Evolutionary conservation across 2,113 vertebrate species (phyloP).

Genomic region (Tachuris rubrigastra): DNA sequence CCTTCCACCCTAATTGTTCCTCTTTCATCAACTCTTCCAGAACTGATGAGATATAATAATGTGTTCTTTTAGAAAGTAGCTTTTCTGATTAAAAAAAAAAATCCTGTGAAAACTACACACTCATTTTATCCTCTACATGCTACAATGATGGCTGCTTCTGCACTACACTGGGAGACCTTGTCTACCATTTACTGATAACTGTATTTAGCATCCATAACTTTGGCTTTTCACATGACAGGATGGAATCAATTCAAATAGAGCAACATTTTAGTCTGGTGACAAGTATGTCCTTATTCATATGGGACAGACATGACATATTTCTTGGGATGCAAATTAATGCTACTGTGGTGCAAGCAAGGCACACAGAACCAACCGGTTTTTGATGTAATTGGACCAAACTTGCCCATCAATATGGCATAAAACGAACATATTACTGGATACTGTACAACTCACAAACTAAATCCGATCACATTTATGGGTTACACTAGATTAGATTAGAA

Average conservation of each 20-base stretch:
- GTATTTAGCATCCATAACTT: background rate
- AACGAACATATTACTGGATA: background rate
- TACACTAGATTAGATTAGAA: conserved; percentile 40
- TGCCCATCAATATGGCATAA: background rate
- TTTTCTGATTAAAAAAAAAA: background rate
- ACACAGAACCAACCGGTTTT: background rate
- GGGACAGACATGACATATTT: background rate
- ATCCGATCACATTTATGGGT: conserved; percentile 17
- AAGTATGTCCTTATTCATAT: background rate
- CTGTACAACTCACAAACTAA: background rate
- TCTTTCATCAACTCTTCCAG: background rate
- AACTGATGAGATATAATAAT: background rate
- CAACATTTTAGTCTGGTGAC: background rate
- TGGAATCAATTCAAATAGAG: background rate
- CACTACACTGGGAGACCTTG: background rate
- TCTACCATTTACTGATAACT: background rate
- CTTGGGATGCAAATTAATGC: background rate
- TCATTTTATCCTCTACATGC: background rate
- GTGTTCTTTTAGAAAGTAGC: background rate
- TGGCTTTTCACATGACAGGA: background rate
- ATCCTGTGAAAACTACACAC: background rate
- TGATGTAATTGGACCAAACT: background rate
- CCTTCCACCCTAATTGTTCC: background rate
- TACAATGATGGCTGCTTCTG: background rate
- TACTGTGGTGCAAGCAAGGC: background rate